A percentile compares a stretch with the other conserved stretches of the same genome.
phyloP scores from a whole-genome alignment of 2,888 invertebrate species.

The Meghimatium bilineatum region DNA sequence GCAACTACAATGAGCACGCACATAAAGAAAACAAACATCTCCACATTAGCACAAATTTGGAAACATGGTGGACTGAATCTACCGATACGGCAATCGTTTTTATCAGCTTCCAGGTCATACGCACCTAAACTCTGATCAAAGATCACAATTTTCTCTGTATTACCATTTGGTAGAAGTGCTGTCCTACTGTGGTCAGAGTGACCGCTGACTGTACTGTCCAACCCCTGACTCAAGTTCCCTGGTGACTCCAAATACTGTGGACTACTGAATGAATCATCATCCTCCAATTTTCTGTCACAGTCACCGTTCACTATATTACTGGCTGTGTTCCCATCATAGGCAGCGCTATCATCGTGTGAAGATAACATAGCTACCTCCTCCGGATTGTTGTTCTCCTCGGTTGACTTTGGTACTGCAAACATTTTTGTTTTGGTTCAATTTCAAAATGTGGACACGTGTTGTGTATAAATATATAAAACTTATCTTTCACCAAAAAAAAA shows the following conservation, averaged over 20 bases:
- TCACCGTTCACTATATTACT: background rate
- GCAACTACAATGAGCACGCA: conserved; percentile 73
- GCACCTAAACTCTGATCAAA: conserved; percentile 55
- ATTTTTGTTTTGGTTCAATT: background rate
- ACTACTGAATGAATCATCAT: background rate
- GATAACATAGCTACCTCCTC: conserved; percentile 18
- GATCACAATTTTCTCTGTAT: conserved; percentile 62
- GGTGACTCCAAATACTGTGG: conserved; percentile 56
- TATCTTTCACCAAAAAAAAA: too few species aligned
- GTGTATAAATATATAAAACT: background rate
- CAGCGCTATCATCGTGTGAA: background rate
- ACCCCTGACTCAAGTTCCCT: conserved; percentile 59
- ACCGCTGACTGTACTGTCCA: conserved; percentile 63
- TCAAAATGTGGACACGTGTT: background rate
- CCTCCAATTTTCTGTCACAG: background rate
- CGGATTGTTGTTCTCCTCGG: background rate
- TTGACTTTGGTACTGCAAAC: conserved; percentile 1
- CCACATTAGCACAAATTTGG: conserved; percentile 92
- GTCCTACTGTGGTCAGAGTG: conserved; percentile 64
- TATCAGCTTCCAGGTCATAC: conserved; percentile 48
- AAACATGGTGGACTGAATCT: conserved; percentile 90
- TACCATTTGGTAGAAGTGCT: conserved; percentile 58
- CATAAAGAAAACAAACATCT: conserved; percentile 79
- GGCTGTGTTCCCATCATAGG: background rate
- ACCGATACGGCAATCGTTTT: conserved; percentile 89